phyloP scores from a whole-genome alignment of 2,888 invertebrate genomes.

The Pristionchus maxplancki region DNA sequence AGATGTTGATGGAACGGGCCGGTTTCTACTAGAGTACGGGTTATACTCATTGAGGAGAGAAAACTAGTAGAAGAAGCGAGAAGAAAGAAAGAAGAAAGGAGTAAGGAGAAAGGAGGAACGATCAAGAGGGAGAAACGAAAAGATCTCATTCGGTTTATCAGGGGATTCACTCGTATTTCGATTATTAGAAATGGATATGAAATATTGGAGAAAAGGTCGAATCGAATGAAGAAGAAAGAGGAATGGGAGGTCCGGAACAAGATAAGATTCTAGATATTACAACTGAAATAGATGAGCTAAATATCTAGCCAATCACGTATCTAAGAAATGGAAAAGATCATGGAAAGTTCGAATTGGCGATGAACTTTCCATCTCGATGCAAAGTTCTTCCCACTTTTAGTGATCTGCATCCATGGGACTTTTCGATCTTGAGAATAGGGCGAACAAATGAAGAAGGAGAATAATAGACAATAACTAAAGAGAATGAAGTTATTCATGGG shows the following conservation, averaged over 20 bases:
- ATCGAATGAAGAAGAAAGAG: conserved; percentile 2
- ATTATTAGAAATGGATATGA: neutral
- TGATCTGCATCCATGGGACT: neutral
- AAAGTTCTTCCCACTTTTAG: neutral
- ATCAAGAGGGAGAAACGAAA: neutral
- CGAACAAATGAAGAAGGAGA: neutral
- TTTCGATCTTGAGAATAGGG: neutral
- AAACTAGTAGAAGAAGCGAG: neutral
- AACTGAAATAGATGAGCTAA: neutral
- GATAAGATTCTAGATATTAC: neutral
- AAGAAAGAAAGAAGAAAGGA: neutral
- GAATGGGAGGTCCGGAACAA: neutral
- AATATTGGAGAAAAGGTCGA: neutral
- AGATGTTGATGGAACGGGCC: neutral
- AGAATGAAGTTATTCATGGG: too few relatives aligned
- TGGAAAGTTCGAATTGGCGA: neutral
- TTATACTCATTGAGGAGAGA: neutral
- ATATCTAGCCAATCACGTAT: neutral
- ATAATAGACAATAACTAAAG: neutral
- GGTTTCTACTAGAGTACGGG: neutral
- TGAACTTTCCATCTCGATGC: conserved; percentile 3
- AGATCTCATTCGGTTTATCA: neutral
- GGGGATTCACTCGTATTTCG: neutral
- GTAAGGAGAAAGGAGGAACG: neutral
- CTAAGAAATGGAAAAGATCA: neutral